These are phyloP conservation scores for Argyresthia albistria DNA, from an alignment of 2,888 invertebrate genomes.

Conservation along the genomic window DNA sequence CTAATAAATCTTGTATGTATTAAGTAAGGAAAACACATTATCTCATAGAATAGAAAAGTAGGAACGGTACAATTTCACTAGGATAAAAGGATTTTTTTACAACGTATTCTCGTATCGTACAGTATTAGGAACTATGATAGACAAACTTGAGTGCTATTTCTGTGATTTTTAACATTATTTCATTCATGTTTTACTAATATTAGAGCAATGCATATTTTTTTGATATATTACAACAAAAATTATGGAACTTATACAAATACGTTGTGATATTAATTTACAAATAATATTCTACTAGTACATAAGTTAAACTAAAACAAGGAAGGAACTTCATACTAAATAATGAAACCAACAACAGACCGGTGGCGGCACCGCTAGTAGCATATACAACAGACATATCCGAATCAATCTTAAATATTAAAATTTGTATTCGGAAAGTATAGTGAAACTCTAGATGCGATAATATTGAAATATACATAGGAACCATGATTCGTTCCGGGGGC, in stretches of 20 bases:
- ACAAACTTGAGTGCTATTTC: slow-evolving; percentile 51
- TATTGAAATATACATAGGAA: slow-evolving; percentile 75
- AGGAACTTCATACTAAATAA: slow-evolving; percentile 34
- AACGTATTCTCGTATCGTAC: slow-evolving; percentile 67
- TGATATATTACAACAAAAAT: neutral
- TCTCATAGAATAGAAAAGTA: slow-evolving; percentile 63
- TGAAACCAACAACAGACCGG: slow-evolving; percentile 63
- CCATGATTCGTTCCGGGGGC: slow-evolving; percentile 70
- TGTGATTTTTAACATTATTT: slow-evolving; percentile 56
- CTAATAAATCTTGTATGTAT: neutral
- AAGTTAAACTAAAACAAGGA: slow-evolving; percentile 7
- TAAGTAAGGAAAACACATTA: slow-evolving; percentile 18
- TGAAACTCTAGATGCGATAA: slow-evolving; percentile 72
- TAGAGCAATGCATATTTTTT: slow-evolving; percentile 5
- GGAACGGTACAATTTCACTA: slow-evolving; percentile 70
- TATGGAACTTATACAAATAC: neutral
- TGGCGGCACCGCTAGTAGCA: slow-evolving; percentile 61
- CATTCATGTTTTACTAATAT: slow-evolving; percentile 46
- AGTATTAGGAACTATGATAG: slow-evolving; percentile 73
- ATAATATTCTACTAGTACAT: neutral
- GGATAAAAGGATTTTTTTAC: slow-evolving; percentile 64
- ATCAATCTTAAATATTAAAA: slow-evolving; percentile 72
- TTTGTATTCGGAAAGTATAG: slow-evolving; percentile 72
- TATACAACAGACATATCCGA: slow-evolving; percentile 70
- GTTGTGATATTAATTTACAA: neutral